Base-by-base conservation (phyloP, 2,113 vertebrate genomes). In the Pedionomus torquatus region DNA sequence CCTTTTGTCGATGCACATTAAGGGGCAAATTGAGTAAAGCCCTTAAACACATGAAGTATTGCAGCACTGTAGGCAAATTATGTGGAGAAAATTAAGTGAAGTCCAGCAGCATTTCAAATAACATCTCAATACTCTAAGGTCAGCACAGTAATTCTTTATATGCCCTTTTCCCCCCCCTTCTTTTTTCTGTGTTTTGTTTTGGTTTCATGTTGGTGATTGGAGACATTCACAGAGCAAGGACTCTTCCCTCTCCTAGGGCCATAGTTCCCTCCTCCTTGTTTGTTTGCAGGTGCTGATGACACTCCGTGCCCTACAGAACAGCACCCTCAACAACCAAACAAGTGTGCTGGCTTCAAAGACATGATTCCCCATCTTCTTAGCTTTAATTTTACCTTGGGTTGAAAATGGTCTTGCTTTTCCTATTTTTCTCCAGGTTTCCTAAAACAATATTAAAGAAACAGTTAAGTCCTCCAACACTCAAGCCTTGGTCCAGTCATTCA, bases 381-480 rank as follows among this genome's bases (percentile, higher is more conserved):
- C 28, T 69, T n/a, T n/a, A 3, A 15, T 87, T 76, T 79, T 44
- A 79, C 33, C 25, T 39, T 54, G 13, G 11, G 24, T 44, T 58
- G 13, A 46, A 30, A 48, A 63, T 19, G 6, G 35, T 63, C 48
- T 69, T 81, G 16, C 30, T 31, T 83, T 64, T 49, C 54, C 8
- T 69, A 20, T 31, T 85, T 94, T 91, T 61, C 19, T 58, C 19
- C 48, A n/a, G 3, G 5, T 74, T 91, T 72, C 26, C 31, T 17
- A 88, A 69, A 90, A 14, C 39, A 13, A 6, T 35, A 80, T 30
- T 60, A 33, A 87, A 79, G 28, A 83, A 76, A 85, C 52, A 80
- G 61, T 85, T 96, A 89, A 82, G 33, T 64, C 89, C 63, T 91
- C 24, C 49, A 74, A 3, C 44, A 65, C 12, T 80, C 63, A 37